Conservation (phyloP, 2,113 vertebrate genomes). For the Sitta europaea region DNA sequence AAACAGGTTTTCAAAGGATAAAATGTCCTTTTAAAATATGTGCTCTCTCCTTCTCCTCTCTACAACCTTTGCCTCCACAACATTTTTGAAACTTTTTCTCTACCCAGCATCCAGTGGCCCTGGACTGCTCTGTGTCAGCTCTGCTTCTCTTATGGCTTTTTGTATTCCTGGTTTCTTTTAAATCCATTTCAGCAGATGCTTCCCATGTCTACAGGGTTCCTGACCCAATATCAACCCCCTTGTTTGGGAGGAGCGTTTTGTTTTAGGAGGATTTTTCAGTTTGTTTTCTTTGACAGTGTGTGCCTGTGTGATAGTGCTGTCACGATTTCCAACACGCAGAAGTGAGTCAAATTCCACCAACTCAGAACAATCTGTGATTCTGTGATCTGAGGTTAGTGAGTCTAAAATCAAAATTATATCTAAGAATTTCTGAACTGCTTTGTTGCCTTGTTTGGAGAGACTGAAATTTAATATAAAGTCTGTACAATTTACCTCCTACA, state of each 20-base stretch:
- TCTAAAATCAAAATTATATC: not conserved
- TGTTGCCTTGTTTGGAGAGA: not conserved
- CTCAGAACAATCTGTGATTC: not conserved
- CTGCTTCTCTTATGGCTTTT: not conserved
- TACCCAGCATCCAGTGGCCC: not conserved
- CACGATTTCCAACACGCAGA: not conserved
- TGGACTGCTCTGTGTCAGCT: not conserved
- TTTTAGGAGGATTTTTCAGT: not conserved
- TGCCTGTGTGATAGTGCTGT: not conserved
- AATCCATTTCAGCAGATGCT: not conserved
- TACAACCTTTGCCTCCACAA: not conserved
- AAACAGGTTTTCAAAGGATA: slow-evolving; percentile 22
- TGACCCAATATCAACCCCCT: not conserved
- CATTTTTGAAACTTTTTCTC: not conserved
- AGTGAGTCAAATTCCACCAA: not conserved
- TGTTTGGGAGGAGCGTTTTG: not conserved
- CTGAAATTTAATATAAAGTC: not conserved
- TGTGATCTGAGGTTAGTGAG: not conserved
- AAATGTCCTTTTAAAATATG: slow-evolving; percentile 23
- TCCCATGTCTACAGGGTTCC: not conserved
- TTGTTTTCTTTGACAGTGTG: not conserved
- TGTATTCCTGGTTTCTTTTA: not conserved
- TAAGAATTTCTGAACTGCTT: not conserved
- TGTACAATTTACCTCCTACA: not conserved
- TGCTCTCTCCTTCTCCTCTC: not conserved